Percentiles rank a stretch among this genome's conserved stretches.
Evolutionary conservation across 2,797 vertebrate genomes (phyloP).

Genomic region (Sparus aurata): DNA sequence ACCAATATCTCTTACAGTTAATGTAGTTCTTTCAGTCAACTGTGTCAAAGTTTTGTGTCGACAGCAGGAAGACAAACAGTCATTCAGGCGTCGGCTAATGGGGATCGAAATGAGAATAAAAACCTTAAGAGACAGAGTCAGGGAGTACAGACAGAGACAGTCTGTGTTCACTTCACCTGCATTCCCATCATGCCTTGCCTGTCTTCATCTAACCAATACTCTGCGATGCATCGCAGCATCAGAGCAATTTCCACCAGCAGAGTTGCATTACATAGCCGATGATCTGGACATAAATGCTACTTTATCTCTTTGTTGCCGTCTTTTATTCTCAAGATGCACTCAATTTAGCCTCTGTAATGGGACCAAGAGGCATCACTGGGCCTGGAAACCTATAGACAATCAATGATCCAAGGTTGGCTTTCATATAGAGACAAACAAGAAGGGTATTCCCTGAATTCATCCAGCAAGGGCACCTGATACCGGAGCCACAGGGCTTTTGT

Average conservation of each 20-base stretch:
- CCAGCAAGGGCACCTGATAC: slow-evolving; percentile 38
- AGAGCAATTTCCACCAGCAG: slow-evolving; percentile 47
- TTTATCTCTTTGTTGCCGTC: slow-evolving; percentile 51
- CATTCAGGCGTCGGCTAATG: slow-evolving; percentile 36
- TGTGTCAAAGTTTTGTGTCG: slow-evolving; percentile 3
- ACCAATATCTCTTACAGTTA: slow-evolving; percentile 1
- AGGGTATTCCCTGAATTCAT: slow-evolving; percentile 62
- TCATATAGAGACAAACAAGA: slow-evolving; percentile 28
- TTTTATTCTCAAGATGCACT: slow-evolving; percentile 41
- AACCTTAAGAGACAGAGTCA: neutral
- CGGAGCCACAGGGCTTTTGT: slow-evolving; percentile 13
- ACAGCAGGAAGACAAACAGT: slow-evolving; percentile 38
- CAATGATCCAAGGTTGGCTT: slow-evolving; percentile 55
- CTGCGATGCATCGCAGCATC: slow-evolving; percentile 28
- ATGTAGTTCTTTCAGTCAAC: neutral
- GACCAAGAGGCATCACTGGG: slow-evolving; percentile 25
- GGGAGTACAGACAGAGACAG: slow-evolving; percentile 20
- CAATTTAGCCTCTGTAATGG: slow-evolving; percentile 51
- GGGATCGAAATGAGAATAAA: slow-evolving; percentile 43
- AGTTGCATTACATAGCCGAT: slow-evolving; percentile 47
- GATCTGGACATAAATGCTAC: slow-evolving; percentile 53
- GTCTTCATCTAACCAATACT: slow-evolving; percentile 56
- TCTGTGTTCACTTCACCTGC: slow-evolving; percentile 48
- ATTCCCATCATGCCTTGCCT: slow-evolving; percentile 64
- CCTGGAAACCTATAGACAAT: slow-evolving; percentile 54